These are phyloP conservation scores for Galerucella pusilla DNA, from an alignment of 2,888 invertebrate genomes.

Conservation along the genomic window DNA sequence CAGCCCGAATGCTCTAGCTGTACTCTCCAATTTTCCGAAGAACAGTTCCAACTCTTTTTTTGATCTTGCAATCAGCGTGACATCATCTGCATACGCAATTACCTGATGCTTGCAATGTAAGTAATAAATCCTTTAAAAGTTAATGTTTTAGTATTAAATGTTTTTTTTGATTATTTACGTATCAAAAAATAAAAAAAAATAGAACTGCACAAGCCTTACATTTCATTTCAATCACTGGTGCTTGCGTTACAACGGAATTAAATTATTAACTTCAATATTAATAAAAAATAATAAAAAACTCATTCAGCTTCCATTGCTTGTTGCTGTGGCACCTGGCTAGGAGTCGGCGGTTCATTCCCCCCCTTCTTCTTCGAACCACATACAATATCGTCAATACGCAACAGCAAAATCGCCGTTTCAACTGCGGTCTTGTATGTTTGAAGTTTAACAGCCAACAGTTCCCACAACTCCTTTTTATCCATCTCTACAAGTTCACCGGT, in stretches of 20 bases:
- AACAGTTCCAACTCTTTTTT: too few species aligned
- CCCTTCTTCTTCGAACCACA: slow-evolving; percentile 89
- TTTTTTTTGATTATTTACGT: too few species aligned
- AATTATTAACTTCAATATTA: slow-evolving; percentile 15
- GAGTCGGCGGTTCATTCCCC: slow-evolving; percentile 69
- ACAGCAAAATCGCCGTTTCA: slow-evolving; percentile 92
- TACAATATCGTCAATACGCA: slow-evolving; percentile 99
- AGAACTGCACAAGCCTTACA: not conserved
- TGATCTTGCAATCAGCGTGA: too few species aligned
- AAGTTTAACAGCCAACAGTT: slow-evolving; percentile 88
- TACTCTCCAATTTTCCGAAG: too few species aligned
- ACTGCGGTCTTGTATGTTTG: slow-evolving; percentile 89
- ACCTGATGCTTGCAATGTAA: too few species aligned
- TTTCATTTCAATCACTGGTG: not conserved
- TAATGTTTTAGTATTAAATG: too few species aligned
- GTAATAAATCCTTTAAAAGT: too few species aligned
- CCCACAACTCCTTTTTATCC: slow-evolving; percentile 89
- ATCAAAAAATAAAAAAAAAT: too few species aligned
- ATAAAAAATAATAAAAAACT: slow-evolving; percentile 12
- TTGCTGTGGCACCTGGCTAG: slow-evolving; percentile 65
- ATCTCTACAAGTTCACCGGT: slow-evolving; percentile 93
- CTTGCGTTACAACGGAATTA: not conserved
- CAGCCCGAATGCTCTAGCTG: too few species aligned
- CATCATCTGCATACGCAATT: too few species aligned
- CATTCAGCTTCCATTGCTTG: slow-evolving; percentile 40